Percentiles rank a stretch among this genome's conserved stretches.
These are phyloP conservation scores for Pampusana beccarii DNA, from an alignment of 2,113 vertebrate species.

Conservation along the genomic window DNA sequence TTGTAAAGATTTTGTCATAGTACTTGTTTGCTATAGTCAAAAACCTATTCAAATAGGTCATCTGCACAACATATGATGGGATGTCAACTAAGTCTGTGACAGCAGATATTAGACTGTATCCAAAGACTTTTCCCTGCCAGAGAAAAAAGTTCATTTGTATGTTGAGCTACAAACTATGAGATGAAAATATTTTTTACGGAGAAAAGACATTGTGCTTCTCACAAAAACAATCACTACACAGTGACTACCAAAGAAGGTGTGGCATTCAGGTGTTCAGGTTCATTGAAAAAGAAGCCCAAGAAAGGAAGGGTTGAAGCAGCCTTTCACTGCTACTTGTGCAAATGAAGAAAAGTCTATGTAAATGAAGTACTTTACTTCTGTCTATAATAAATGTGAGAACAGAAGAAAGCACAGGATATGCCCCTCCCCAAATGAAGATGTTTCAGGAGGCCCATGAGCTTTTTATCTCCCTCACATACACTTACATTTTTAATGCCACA, in stretches of 20 bases:
- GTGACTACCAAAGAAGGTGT: background rate
- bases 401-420: background rate
- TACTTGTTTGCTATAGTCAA: background rate
- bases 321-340: background rate
- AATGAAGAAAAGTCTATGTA: background rate
- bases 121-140: background rate
- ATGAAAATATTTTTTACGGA: background rate
- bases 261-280: background rate
- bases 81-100: background rate
- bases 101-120: background rate
- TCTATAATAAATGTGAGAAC: background rate
- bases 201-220: background rate
- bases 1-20: background rate
- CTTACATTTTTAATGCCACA: slow-evolving; percentile 15
- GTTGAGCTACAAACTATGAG: background rate
- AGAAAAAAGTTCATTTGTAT: background rate
- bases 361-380: background rate
- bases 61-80: background rate
- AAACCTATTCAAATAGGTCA: background rate
- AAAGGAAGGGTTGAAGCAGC: background rate
- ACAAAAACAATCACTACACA: background rate
- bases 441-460: background rate
- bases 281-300: background rate
- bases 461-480: background rate
- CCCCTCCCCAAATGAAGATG: background rate